Percentiles rank a stretch among this genome's conserved stretches.
These are phyloP conservation scores for Zaprionus tsacasi DNA, from an alignment of 1,140 invertebrate genomes.

Conservation along the genomic window DNA sequence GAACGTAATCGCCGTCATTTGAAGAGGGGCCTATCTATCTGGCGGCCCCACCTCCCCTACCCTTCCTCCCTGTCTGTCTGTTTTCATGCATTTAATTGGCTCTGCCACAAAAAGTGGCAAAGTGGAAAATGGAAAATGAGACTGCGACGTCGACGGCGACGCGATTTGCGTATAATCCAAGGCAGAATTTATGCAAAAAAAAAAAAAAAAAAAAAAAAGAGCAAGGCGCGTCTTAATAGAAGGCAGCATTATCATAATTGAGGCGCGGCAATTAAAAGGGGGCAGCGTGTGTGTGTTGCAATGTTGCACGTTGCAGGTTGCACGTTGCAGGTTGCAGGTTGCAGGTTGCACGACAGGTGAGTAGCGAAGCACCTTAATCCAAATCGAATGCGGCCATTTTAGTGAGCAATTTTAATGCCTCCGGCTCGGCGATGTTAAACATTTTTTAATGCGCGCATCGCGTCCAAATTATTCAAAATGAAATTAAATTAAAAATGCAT, in stretches of 20 bases:
- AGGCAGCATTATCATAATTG: conserved; percentile 67
- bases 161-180: conserved; percentile 79
- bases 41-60: not conserved
- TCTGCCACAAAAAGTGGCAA: conserved; percentile 3
- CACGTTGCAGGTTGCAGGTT: not conserved
- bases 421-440: conserved; percentile 52
- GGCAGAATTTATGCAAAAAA: conserved; percentile 65
- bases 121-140: conserved; percentile 60
- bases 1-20: conserved; percentile 65
- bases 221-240: conserved; percentile 42
- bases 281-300: not conserved
- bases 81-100: conserved; percentile 5
- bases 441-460: conserved; percentile 55
- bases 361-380: conserved; percentile 49
- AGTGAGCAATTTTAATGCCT: conserved; percentile 70
- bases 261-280: conserved; percentile 56
- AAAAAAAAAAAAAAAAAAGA: conserved; percentile 33
- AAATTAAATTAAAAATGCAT: conserved; percentile 82
- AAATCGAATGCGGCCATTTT: conserved; percentile 69
- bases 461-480: conserved; percentile 60
- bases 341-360: not conserved
- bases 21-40: conserved; percentile 8
- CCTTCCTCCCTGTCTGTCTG: not conserved
- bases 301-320: not conserved
- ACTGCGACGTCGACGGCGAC: conserved; percentile 6